phyloP scores from a whole-genome alignment of 2,113 vertebrate species.

The Myrmecobius fasciatus region DNA sequence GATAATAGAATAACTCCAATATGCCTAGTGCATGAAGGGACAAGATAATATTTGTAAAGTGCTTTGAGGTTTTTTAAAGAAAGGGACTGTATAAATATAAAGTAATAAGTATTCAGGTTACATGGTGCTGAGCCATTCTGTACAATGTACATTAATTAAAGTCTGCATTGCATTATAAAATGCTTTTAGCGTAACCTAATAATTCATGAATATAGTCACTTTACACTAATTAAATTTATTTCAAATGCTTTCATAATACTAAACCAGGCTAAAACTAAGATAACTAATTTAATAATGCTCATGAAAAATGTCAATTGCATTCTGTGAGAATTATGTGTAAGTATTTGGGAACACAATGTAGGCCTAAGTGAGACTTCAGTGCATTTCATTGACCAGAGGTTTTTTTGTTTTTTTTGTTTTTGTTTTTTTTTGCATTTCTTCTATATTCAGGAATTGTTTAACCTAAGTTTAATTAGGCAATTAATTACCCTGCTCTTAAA shows the following conservation, averaged over 20 bases:
- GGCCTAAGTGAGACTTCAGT: conserved; percentile 22
- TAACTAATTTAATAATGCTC: conserved; percentile 38
- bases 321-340: not conserved
- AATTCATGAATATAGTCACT: conserved; percentile 18
- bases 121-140: not conserved
- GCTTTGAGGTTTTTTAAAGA: conserved; percentile 31
- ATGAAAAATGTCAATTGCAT: conserved; percentile 44
- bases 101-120: conserved; percentile 26
- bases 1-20: not conserved
- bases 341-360: conserved; percentile 39
- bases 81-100: not conserved
- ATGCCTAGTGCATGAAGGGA: not conserved
- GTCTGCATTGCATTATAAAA: conserved; percentile 35
- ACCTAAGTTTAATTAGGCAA: conserved; percentile 45
- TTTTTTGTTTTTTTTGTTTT: conserved; percentile 1
- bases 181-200: conserved; percentile 23
- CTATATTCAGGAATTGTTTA: conserved; percentile 51
- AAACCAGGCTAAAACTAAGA: conserved; percentile 43
- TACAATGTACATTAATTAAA: conserved; percentile 35
- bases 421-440: conserved; percentile 53
- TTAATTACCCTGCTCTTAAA: conserved; percentile 69
- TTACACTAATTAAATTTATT: conserved; percentile 46
- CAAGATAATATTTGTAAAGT: conserved; percentile 20
- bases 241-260: conserved; percentile 50
- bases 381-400: conserved; percentile 31